Percentiles rank a stretch among this genome's conserved stretches.
phyloP scores from a whole-genome alignment of 2,797 vertebrate genomes.

The Tragelaphus eurycerus region DNA sequence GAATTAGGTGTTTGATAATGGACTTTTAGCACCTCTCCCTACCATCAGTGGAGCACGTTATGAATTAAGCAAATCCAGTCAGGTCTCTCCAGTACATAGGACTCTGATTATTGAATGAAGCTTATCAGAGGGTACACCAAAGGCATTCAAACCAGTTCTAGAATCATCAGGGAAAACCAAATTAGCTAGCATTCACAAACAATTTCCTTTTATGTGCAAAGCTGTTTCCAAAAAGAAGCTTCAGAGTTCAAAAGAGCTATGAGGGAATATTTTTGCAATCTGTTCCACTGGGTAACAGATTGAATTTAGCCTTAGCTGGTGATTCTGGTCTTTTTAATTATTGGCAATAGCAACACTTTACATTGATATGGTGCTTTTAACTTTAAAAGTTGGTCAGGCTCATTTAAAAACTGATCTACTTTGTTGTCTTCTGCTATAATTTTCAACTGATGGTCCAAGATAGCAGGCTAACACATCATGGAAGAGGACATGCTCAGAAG shows the following conservation, averaged over 20 bases:
- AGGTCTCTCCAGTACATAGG: neutral
- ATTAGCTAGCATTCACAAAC: neutral
- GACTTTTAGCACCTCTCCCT: neutral
- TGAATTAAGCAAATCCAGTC: neutral
- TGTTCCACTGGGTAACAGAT: conserved; percentile 10
- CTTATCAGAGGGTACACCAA: neutral
- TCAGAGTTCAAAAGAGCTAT: conserved; percentile 25
- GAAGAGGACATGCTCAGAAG: neutral
- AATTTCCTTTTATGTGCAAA: conserved; percentile 17
- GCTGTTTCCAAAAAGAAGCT: neutral
- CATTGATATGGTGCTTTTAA: neutral
- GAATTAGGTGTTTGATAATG: neutral
- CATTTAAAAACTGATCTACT: neutral
- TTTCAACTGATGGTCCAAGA: neutral
- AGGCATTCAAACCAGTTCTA: neutral
- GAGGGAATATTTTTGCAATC: neutral
- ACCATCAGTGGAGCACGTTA: neutral
- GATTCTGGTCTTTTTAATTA: conserved; percentile 37
- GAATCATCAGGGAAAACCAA: neutral
- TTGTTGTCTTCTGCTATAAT: neutral
- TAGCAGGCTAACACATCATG: neutral
- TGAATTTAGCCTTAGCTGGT: conserved; percentile 19
- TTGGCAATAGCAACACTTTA: neutral
- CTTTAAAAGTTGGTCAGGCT: conserved; percentile 10
- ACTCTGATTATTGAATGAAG: neutral